Conservation (phyloP, 2,113 vertebrate species). For the Numida meleagris region DNA sequence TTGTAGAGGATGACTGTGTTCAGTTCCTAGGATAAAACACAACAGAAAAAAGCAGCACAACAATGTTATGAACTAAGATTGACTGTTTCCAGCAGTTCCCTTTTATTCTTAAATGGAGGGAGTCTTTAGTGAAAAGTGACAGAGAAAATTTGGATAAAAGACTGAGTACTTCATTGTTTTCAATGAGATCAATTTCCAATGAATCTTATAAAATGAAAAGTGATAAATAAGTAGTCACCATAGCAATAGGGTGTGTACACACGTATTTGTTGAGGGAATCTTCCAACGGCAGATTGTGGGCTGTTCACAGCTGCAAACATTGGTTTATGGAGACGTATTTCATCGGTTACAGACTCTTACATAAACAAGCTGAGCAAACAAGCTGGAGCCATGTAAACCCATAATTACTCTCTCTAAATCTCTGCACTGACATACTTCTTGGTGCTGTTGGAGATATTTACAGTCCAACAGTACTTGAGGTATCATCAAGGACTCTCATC, state of each 20-base stretch:
- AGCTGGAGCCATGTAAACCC: background rate
- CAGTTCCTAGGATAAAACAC: background rate
- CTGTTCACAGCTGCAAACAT: background rate
- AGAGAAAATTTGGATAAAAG: background rate
- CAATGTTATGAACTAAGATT: background rate
- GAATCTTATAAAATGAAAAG: background rate
- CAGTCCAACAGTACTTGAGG: background rate
- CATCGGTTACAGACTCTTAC: background rate
- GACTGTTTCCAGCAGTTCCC: background rate
- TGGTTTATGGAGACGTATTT: background rate
- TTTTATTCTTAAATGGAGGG: constrained; percentile 15
- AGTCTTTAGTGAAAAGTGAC: background rate
- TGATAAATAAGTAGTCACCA: background rate
- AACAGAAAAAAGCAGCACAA: background rate
- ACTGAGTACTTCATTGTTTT: background rate
- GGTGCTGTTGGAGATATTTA: background rate
- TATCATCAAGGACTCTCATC: background rate
- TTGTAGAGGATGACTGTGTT: background rate
- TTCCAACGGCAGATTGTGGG: background rate
- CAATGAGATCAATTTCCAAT: background rate
- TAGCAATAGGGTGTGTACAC: background rate
- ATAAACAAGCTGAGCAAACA: background rate
- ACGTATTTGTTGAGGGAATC: background rate
- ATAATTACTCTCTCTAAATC: background rate
- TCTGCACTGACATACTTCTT: background rate